phyloP scores from a whole-genome alignment of 2,888 invertebrate species.

The Podabrus alpinus region DNA sequence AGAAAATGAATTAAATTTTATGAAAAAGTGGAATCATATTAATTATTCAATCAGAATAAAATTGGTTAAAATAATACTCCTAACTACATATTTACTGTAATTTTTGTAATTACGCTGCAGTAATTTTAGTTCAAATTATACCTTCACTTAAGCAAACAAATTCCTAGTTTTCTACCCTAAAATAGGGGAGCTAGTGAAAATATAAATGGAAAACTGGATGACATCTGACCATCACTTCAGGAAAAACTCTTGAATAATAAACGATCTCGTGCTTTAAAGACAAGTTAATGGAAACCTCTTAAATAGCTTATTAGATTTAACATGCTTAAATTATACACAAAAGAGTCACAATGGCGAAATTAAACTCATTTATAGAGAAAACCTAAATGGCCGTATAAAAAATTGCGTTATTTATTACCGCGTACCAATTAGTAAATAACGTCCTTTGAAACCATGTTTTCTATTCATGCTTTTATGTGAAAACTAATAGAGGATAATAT shows the following conservation, averaged over 20 bases:
- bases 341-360: not conserved
- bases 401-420: slow-evolving; percentile 15
- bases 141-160: not conserved
- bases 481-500: slow-evolving; percentile 28
- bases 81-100: no score
- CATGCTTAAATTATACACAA: not conserved
- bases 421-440: slow-evolving; percentile 20
- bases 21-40: no score
- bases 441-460: slow-evolving; percentile 24
- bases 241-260: slow-evolving; percentile 5
- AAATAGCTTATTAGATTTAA: not conserved
- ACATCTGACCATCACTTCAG: slow-evolving; percentile 6
- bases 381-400: not conserved
- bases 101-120: no score
- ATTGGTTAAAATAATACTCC: no score
- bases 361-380: not conserved
- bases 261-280: slow-evolving; percentile 3
- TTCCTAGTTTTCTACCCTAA: not conserved
- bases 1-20: no score
- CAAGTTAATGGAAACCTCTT: slow-evolving; percentile 1
- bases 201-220: slow-evolving; percentile 5
- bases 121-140: not conserved
- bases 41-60: no score
- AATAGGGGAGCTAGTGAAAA: not conserved
- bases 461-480: slow-evolving; percentile 19